Evolutionary conservation across 2,113 vertebrate genomes (phyloP).

Genomic region (Hypomesus transpacificus): DNA sequence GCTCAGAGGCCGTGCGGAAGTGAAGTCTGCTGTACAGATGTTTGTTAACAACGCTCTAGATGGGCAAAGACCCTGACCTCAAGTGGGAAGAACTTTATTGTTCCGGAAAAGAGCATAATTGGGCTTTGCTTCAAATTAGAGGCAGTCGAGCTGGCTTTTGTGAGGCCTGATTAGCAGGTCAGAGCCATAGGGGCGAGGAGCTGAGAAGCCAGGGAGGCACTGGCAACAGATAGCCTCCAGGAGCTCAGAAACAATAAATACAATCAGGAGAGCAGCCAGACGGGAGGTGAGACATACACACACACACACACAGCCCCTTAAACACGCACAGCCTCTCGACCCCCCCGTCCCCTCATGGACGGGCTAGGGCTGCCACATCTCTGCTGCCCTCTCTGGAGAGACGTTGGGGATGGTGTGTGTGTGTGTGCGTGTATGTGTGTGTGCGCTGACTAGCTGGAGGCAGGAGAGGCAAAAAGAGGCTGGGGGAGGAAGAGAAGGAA

Average conservation of each 20-base stretch:
- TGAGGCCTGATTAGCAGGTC: conserved; percentile 67
- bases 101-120: conserved; percentile 78
- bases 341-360: conserved; percentile 21
- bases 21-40: conserved; percentile 86
- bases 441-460: background rate
- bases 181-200: conserved; percentile 48
- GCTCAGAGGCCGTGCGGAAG: conserved; percentile 60
- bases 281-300: conserved; percentile 27
- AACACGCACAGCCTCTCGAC: conserved; percentile 2
- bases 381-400: background rate
- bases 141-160: conserved; percentile 63
- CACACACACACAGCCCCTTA: background rate
- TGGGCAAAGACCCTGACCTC: conserved; percentile 76
- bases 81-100: conserved; percentile 79
- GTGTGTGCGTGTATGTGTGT: background rate
- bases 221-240: conserved; percentile 23
- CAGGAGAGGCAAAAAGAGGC: background rate
- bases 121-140: conserved; percentile 75
- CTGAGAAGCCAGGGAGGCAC: conserved; percentile 25
- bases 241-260: conserved; percentile 63
- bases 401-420: background rate
- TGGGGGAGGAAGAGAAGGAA: background rate
- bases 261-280: conserved; percentile 44
- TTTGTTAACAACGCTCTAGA: conserved; percentile 75
- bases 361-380: background rate